Evolutionary conservation across 2,113 vertebrate genomes (phyloP), one percentile per base, ranked within the genome.

Genomic region (Dicerorhinus sumatrensis): DNA sequence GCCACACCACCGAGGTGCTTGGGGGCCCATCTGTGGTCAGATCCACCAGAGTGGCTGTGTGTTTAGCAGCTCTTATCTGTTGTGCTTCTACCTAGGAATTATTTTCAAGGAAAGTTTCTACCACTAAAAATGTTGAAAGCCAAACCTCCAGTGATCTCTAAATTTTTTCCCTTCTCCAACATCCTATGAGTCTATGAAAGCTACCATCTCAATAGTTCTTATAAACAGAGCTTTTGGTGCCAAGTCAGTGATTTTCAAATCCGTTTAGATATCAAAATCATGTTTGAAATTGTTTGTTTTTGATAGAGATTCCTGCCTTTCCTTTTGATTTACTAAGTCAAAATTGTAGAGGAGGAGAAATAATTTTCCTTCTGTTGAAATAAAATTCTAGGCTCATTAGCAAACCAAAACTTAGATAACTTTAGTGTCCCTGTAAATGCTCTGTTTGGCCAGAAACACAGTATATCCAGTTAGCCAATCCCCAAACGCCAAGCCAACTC

Each of bases 321-420:
- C 8, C 9, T 91, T 88, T 97, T 10, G 27, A 81, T 72, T 93
- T 29, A 93, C 23, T 58, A 72, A 46, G n/a, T 91, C 33, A 58
- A 56, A 80, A 81, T 13, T 63, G 89, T 72, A 65, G 46, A 31
- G 56, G 36, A 72, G n/a, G 54, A 56, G 62, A 80, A 91, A 39
- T 80, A 42, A 48, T 72, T 62, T 90, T 70, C 63, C 58, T 60
- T 86, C 21, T 72, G 7, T 63, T 80, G 82, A 79, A 56, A 91
- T 91, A 46, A 63, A 80, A 86, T 79, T 80, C 82, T 63, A 29
- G 75, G 42, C 31, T 9, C 48, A 58, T 80, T 27, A 92, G 36
- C 20, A 93, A 58, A 65, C 39, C 21, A 54, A 86, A 63, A 56
- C 6, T 12, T n/a, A 23, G 27, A 18, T 86, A 27, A 80, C 21